Base-by-base conservation (phyloP, 2,113 vertebrate species). In the Clarias macrocephalus region DNA sequence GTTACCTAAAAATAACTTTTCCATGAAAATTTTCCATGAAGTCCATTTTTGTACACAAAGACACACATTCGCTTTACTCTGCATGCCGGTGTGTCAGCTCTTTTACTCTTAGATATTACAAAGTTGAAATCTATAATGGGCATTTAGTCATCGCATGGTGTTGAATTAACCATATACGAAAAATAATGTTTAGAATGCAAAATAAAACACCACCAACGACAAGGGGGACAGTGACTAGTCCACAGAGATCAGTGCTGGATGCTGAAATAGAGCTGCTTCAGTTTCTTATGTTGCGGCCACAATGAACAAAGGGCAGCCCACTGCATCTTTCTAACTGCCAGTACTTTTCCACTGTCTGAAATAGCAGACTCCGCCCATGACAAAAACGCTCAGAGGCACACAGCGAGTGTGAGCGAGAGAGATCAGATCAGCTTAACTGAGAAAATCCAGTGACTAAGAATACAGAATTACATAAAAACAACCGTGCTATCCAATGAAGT, bases 291-390 rank as follows among this genome's bases (percentile, higher is more conserved):
- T 80, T 30, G 72, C 92, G 89, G 86, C 56, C 91, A 95, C 93
- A 95, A 95, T 94, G 93, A 93, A 95, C 94, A 95, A 94, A 93
- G 93, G 92, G 37, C 37, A 88, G 91, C 91, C 87, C 66, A 88
- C 88, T 16, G 60, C 60, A 84, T 85, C 83, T 48, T 84, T 84
- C 68, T 86, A 84, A 75, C 91, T 92, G 93, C 92, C 93, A 93
- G 94, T 95, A 95, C 88, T 95, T 95, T 95, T 95, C 95, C 95
- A 95, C 91, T 80, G 91, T 92, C 88, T 90, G 92, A 91, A 92
- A 92, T 91, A 93, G 92, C 87, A 91, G 89, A 89, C 82, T 86
- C 92, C 92, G 90, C 89, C 91, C 91, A 87, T 89, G 85, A 48
- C 48, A 48, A 88, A 85, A 88, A 90, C 54, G 54, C 11, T 75